A percentile compares a stretch with the other conserved stretches of the same genome.
phyloP scores from a whole-genome alignment of 2,113 vertebrate genomes.

The Emberiza fucata region DNA sequence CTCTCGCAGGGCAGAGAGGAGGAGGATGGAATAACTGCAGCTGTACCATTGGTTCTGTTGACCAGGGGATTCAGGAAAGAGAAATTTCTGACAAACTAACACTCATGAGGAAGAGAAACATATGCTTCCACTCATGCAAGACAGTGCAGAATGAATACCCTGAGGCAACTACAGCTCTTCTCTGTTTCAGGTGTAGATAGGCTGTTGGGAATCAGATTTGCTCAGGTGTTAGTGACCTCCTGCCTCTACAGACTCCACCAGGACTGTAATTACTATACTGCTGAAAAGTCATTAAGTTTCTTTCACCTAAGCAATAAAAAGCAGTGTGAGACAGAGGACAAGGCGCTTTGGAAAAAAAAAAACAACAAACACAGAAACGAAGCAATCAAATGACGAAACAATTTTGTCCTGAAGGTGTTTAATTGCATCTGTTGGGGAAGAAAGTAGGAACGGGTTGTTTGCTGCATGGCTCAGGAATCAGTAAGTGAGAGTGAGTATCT shows the following conservation, averaged over 20 bases:
- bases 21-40: not conserved
- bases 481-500: not conserved
- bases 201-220: not conserved
- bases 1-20: not conserved
- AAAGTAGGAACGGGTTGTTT: not conserved
- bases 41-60: not conserved
- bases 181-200: not conserved
- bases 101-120: not conserved
- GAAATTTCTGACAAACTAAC: not conserved
- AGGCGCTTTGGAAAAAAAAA: not conserved
- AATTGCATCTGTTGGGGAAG: not conserved
- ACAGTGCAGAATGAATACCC: not conserved
- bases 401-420: not conserved
- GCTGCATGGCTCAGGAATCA: not conserved
- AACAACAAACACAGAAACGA: not conserved
- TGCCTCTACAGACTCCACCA: not conserved
- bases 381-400: not conserved
- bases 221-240: slow-evolving; percentile 17
- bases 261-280: not conserved
- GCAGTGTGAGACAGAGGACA: not conserved
- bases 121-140: not conserved
- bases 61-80: not conserved
- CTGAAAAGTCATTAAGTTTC: not conserved
- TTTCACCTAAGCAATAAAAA: slow-evolving; percentile 1
- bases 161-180: not conserved